Evolutionary conservation across 2,797 vertebrate species (phyloP), one percentile per base, ranked within the genome.

Genomic region (Hemibagrus guttatus): DNA sequence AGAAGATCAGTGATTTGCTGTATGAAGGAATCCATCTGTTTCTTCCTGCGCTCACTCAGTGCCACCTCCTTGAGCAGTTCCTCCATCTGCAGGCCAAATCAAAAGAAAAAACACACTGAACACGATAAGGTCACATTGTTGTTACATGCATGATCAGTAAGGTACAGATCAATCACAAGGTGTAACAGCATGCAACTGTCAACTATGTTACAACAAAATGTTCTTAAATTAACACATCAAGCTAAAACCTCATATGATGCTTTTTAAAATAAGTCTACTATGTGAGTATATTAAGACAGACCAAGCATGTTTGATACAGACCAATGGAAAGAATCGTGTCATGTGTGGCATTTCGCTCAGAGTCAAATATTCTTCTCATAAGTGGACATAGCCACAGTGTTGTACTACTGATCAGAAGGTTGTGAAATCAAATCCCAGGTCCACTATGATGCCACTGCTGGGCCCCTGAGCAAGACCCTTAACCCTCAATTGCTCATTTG

Each of bases 61-160:
- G 87, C 91, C 35, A 99, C 96, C 91, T 99, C 98, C 90, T 97
- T 98, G 63, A 99, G 93, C 88, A 99, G 95, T 90, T 99, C 98
- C 59, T 99, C 97, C 0, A 99, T 96, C 98, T 99, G 93, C 59
- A 89, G 66, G 23, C 42, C 42, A 88, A 61, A 84, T 31, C n/a
- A 66, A 13, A 31, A 6, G 0, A 75, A n/a, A 31, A 26, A 6
- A 59, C 1, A 71, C 7, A 49, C 13, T 28, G 31, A 81, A 17
- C 4, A 59, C 14, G 16, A 28, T 28, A 59, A 35, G 19, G 19
- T 79, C 52, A 56, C 16, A 31, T 0, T 13, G 28, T 35, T 58
- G 72, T 28, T 76, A 8, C n/a, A 31, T 28, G 7, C 16, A 78
- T 21, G 31, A 26, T 19, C 28, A 58, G 11, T 39, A 35, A 58